Base-by-base conservation (phyloP, 2,888 invertebrate genomes). In the Beris morrisii region DNA sequence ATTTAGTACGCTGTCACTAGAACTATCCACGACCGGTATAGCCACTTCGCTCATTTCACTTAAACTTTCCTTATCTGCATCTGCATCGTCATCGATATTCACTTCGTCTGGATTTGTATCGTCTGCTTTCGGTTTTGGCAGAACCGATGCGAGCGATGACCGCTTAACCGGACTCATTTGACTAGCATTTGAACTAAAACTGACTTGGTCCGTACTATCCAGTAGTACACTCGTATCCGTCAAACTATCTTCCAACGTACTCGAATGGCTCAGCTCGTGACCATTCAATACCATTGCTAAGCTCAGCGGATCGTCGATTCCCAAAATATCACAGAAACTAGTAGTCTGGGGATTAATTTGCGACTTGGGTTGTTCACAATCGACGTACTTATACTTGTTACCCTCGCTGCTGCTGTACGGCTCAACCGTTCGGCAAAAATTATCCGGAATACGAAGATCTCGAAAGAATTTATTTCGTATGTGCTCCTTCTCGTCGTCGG, bases 221-320 rank as follows among this genome's bases (percentile, higher is more conserved):
- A 50, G 32, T 3, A 64, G 30, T 13, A 55, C 30, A 59, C 63
- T 63, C 0, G 63, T 64, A 55, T 56, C 70, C 4, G 65, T 57
- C 53, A 67, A 65, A 11, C 71, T 74, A 4, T 74, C 71, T 15
- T 75, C 73, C 0, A 73, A 59, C 4, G 71, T 73, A 64, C 69
- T 73, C 3, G 76, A 75, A 67, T 74, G 72, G 43, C 75, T 79
- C 15, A 81, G 66, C 48, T 75, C 77, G 68, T 83, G 78, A 0
- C 86, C 84, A 28, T 78, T 78, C 66, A 84, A 78, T 12, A 85
- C 79, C 77, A 87, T 77, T 1, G 90, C 77, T 45, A 90, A 81
- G 70, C 84, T 84, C 12, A 91, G 80, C 0, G 96, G 96, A 82
- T 97, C 95, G 76, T 91, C 90, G 65, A 97, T 86, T 0, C 87